A percentile compares a stretch with the other conserved stretches of the same genome.
These are phyloP conservation scores for Gadopsis marmoratus DNA, from an alignment of 2,797 vertebrate genomes.

Conservation along the genomic window DNA sequence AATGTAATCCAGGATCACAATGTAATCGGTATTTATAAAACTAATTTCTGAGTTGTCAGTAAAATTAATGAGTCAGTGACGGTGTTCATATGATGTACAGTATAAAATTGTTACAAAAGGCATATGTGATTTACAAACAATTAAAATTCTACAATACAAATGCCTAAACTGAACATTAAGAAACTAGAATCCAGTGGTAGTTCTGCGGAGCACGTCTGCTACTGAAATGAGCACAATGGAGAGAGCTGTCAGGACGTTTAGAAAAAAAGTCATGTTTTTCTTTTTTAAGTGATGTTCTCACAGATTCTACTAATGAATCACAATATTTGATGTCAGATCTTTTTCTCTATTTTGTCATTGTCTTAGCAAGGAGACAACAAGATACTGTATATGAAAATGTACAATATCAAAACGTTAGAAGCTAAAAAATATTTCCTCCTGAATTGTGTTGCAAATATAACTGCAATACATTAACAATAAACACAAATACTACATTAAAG, in stretches of 20 bases:
- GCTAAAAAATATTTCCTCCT: constrained; percentile 72
- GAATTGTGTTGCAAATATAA: constrained; percentile 71
- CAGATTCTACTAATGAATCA: constrained; percentile 43
- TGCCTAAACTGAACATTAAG: constrained; percentile 60
- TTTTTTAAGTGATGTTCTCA: constrained; percentile 51
- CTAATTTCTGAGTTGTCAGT: constrained; percentile 65
- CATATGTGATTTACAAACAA: constrained; percentile 85
- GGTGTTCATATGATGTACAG: constrained; percentile 79
- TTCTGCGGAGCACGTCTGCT: constrained; percentile 54
- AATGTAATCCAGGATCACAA: constrained; percentile 60
- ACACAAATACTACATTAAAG: constrained; percentile 74
- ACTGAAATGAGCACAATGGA: constrained; percentile 60
- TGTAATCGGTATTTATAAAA: constrained; percentile 61
- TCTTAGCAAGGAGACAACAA: constrained; percentile 56
- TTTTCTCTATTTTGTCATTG: constrained; percentile 44
- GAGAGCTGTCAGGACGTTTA: constrained; percentile 50
- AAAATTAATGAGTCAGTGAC: constrained; percentile 68
- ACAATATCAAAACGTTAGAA: constrained; percentile 74
- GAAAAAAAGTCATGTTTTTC: constrained; percentile 41
- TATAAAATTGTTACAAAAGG: constrained; percentile 89
- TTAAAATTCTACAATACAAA: constrained; percentile 79
- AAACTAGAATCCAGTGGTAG: constrained; percentile 73
- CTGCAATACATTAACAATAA: constrained; percentile 67
- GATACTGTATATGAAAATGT: constrained; percentile 67
- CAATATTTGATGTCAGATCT: constrained; percentile 47